Base-by-base conservation (phyloP, 2,888 invertebrate genomes). In the Andrena bicolor region DNA sequence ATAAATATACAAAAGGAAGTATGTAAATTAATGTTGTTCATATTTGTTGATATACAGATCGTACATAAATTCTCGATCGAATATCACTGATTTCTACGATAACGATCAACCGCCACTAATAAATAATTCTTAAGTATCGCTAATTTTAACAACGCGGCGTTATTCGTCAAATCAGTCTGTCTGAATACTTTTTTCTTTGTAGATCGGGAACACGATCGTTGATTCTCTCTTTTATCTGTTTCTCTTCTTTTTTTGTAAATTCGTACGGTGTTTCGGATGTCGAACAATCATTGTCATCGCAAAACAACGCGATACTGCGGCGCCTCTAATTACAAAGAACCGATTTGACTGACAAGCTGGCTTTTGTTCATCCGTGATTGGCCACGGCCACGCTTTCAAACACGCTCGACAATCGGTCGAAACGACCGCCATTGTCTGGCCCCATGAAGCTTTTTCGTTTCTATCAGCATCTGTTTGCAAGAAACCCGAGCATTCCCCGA, bases 11-110 rank as follows among this genome's bases (percentile, higher is more conserved):
- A 82, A 85, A 82, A 70, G 76, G 77, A 77, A 78, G 68, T 77
- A 85, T 88, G 84, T 86, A 88, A 86, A 87, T 87, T 86, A 85
- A 88, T 76, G 84, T 90, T 91, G 88, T 88, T 89, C 86, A 89
- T 87, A 90, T 88, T 89, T 89, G 90, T 90, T 91, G 83, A 87
- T 71, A 81, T 82, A 69, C 70, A 74, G 63, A 65, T 80, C 70
- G 78, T 74, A 63, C 68, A 77, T 73, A 75, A 58, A 70, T 69
- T 51, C 71, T 80, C 66, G 63, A 76, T 80, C 66, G 60, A 73
- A 63, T 61, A 76, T 70, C 56, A 80, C 35, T 81, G 49, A 66
- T 80, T 82, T 86, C 53, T 86, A 81, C 75, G 60, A 70, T 60
- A 63, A 64, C 60, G 73, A 77, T 76, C 68, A 68, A 75, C 69